A percentile compares a stretch with the other conserved stretches of the same genome.
These are phyloP conservation scores for Andrena haemorrhoa DNA, from an alignment of 2,888 invertebrate genomes.

Conservation along the genomic window DNA sequence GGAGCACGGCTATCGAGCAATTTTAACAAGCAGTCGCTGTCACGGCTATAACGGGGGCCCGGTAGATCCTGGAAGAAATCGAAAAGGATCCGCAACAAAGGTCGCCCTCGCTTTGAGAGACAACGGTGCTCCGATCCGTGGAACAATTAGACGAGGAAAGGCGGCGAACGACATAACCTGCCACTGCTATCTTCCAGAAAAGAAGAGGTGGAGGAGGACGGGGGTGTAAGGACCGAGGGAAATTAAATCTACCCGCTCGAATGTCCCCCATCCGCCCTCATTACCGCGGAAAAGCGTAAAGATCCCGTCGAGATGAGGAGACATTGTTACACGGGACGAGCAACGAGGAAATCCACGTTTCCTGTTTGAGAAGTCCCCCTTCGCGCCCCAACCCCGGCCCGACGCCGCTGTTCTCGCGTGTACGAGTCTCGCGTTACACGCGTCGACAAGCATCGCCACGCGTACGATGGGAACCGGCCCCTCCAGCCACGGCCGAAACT, in stretches of 20 bases:
- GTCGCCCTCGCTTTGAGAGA: slow-evolving; percentile 33
- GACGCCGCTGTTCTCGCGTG: neutral
- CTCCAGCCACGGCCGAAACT: neutral
- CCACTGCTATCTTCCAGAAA: slow-evolving; percentile 10
- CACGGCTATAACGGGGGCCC: slow-evolving; percentile 4
- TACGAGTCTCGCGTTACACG: slow-evolving; percentile 25
- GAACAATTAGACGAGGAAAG: slow-evolving; percentile 60
- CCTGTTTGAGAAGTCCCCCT: slow-evolving; percentile 54
- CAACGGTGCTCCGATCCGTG: slow-evolving; percentile 38
- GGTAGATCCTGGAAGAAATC: neutral
- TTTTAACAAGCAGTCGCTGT: slow-evolving; percentile 25
- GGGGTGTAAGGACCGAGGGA: slow-evolving; percentile 56
- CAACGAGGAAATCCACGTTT: slow-evolving; percentile 73
- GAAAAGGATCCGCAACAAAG: slow-evolving; percentile 23
- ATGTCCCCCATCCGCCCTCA: slow-evolving; percentile 69
- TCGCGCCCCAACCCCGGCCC: slow-evolving; percentile 1
- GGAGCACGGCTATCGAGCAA: slow-evolving; percentile 8
- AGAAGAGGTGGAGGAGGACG: slow-evolving; percentile 26
- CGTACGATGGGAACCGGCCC: neutral
- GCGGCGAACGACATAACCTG: neutral
- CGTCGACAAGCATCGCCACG: slow-evolving; percentile 23
- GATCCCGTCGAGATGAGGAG: slow-evolving; percentile 70
- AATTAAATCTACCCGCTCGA: slow-evolving; percentile 71
- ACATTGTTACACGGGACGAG: slow-evolving; percentile 66
- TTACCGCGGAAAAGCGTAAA: slow-evolving; percentile 76